Percentiles rank a stretch among this genome's conserved stretches.
phyloP scores from a whole-genome alignment of 1,140 invertebrate genomes.

The Metopolophium dirhodum region DNA sequence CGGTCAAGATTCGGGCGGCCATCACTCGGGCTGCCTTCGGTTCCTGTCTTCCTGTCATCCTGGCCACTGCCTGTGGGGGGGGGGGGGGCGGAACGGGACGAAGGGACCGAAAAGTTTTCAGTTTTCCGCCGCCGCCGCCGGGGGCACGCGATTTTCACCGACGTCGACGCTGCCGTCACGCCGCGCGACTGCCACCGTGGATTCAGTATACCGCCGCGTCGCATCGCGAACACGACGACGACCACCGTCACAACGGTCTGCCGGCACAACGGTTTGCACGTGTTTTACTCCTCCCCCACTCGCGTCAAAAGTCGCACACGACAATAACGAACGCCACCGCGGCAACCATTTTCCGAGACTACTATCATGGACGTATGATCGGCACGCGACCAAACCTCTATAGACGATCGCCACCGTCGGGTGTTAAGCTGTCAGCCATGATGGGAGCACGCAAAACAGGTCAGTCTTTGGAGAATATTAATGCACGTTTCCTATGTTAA shows the following conservation, averaged over 20 bases:
- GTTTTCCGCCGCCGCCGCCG: not conserved
- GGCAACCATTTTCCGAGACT: not conserved
- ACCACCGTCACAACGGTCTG: not conserved
- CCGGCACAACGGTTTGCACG: not conserved
- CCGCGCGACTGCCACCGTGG: not conserved
- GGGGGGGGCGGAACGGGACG: not conserved
- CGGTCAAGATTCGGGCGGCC: not conserved
- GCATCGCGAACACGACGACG: not conserved
- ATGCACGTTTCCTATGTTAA: not conserved
- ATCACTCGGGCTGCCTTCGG: not conserved
- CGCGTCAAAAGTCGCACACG: not conserved
- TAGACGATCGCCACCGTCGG: not conserved
- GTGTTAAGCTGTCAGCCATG: not conserved
- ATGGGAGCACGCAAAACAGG: slow-evolving; percentile 15
- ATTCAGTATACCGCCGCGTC: slow-evolving; percentile 6
- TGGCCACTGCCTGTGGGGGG: too few relatives aligned
- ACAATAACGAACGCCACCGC: not conserved
- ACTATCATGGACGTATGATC: not conserved
- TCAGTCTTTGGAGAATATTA: not conserved
- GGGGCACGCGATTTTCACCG: not conserved
- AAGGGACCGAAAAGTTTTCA: not conserved
- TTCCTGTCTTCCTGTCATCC: not conserved
- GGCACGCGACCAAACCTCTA: not conserved
- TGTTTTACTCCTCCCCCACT: not conserved
- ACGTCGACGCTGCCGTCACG: not conserved